These are phyloP conservation scores for Phyllostomus hastatus DNA, from an alignment of 2,113 vertebrate genomes.

Conservation along the genomic window DNA sequence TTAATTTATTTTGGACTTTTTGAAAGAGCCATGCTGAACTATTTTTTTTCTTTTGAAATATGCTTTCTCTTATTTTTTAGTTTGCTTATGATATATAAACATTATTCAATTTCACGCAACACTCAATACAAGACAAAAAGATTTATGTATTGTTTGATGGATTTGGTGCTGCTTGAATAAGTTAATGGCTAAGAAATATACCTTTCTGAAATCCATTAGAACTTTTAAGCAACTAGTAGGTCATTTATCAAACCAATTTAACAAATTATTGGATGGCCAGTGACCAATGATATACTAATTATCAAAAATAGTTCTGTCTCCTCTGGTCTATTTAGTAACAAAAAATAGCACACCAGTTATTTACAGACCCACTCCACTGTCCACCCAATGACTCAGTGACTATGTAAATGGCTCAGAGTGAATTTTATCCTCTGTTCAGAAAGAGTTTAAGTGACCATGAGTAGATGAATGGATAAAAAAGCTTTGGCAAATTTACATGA, in stretches of 20 bases:
- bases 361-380: background rate
- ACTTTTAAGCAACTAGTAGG: background rate
- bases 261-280: background rate
- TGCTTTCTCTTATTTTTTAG: background rate
- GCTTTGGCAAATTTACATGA: too few species aligned
- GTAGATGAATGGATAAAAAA: too few species aligned
- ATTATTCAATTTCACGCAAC: slow-evolving; percentile 1
- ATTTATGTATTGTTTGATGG: background rate
- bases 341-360: background rate
- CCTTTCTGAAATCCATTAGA: slow-evolving; percentile 20
- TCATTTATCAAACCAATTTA: background rate
- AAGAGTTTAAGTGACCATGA: background rate
- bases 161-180: background rate
- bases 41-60: background rate
- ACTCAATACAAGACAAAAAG: background rate
- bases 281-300: background rate
- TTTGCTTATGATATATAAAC: background rate
- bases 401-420: background rate
- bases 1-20: background rate
- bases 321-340: background rate
- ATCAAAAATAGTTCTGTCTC: background rate
- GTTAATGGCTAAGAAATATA: background rate
- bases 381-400: background rate
- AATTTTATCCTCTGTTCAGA: background rate
- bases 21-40: background rate